phyloP scores from a whole-genome alignment of 2,888 invertebrate genomes.

The Pseudanteris insignis region DNA sequence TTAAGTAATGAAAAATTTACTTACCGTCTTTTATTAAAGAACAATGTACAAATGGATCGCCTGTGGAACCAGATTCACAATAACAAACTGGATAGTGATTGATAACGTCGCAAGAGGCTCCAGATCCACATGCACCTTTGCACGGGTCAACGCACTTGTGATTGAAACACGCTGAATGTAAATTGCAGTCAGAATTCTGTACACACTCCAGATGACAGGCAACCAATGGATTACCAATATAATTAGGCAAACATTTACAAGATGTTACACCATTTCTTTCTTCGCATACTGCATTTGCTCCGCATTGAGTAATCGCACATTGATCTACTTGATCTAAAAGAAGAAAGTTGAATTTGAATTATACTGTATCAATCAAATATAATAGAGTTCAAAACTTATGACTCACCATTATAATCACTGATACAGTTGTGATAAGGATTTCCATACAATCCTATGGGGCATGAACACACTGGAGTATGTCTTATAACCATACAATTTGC shows the following conservation, averaged over 20 bases:
- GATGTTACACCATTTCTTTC: slow-evolving; percentile 73
- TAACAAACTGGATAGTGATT: slow-evolving; percentile 84
- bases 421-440: slow-evolving; percentile 82
- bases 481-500: slow-evolving; percentile 80
- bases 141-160: slow-evolving; percentile 70
- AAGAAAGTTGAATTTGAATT: background rate
- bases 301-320: slow-evolving; percentile 81
- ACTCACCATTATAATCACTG: slow-evolving; percentile 70
- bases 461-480: slow-evolving; percentile 84
- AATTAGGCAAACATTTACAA: slow-evolving; percentile 79
- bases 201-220: slow-evolving; percentile 85
- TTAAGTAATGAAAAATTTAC: slow-evolving; percentile 39
- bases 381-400: no score
- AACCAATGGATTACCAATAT: slow-evolving; percentile 81
- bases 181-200: slow-evolving; percentile 72
- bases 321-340: slow-evolving; percentile 67
- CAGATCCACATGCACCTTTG: slow-evolving; percentile 75
- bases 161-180: slow-evolving; percentile 68
- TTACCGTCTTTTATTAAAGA: slow-evolving; percentile 58
- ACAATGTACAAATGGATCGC: slow-evolving; percentile 77
- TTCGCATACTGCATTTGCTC: slow-evolving; percentile 82
- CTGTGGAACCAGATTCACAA: slow-evolving; percentile 72
- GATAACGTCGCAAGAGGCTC: slow-evolving; percentile 78
- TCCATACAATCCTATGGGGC: slow-evolving; percentile 81
- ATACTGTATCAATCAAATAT: background rate